Evolutionary conservation across 2,113 vertebrate genomes (phyloP), one percentile per base, ranked within the genome.

Genomic region (Corythaixoides concolor): DNA sequence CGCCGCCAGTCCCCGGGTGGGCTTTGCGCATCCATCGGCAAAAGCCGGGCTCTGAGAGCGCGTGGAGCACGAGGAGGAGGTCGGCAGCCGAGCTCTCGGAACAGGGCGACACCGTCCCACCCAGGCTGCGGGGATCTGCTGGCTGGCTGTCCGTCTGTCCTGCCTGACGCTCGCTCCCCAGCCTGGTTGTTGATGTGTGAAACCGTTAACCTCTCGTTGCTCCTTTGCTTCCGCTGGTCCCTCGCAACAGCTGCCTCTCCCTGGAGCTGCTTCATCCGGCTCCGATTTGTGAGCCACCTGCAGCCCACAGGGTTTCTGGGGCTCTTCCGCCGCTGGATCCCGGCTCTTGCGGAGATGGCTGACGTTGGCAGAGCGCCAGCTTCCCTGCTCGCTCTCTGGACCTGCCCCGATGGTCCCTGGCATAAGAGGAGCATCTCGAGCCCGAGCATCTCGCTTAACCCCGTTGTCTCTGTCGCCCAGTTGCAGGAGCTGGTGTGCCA

Each of bases 401-500:
- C 30, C 41, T 72, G 35, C 75, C 47, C 47, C 24, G 27, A 27
- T 5, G 37, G 3, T 84, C 11, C 33, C 9, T 14, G 19, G 2
- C 3, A 0, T 47, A 3, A 9, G 45, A 37, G 24, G 45, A n/a
- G n/a, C n/a, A n/a, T n/a, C n/a, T n/a, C n/a, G 27, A 37, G 28
- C 60, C 62, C 14, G 7, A 17, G 60, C 58, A 5, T 45, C 47
- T 68, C 26, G 9, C 87, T 12, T 30, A 11, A 63, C 23, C 53
- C 23, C 0, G 4, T 26, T 22, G 8, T 11, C 23, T 39, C 23
- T 22, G n/a, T 56, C 6, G 0, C 56, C 17, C 94, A 99, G 99
- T 97, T 99, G 68, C 99, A 99, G 98, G 99, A 99, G 95, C 98
- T 99, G 81, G 99, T 99, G 97, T 99, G 99, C 97, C 99, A 99